Conservation (phyloP, 2,797 vertebrate species). For the Delichon dasypus region DNA sequence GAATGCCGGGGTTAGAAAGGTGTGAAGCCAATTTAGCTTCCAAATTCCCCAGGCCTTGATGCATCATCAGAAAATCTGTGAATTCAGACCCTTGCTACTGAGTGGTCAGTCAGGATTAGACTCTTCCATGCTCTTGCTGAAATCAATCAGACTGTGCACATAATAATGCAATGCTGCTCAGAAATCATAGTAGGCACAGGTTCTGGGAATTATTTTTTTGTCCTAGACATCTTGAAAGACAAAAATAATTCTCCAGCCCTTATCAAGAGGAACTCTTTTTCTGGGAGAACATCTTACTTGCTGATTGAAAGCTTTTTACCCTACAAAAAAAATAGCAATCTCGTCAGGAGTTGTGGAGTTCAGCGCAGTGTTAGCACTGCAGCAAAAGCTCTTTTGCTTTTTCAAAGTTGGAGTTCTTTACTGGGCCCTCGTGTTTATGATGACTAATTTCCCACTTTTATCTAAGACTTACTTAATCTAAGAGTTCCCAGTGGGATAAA, state of each 20-base stretch:
- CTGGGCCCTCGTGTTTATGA: conserved; percentile 28
- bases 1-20: background rate
- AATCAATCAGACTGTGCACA: background rate
- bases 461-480: conserved; percentile 37
- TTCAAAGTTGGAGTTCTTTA: conserved; percentile 24
- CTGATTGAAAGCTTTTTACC: conserved; percentile 21
- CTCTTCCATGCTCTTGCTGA: background rate
- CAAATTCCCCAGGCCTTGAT: background rate
- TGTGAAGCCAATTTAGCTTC: conserved; percentile 16
- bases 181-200: background rate
- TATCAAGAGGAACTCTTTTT: background rate
- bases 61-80: background rate
- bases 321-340: conserved; percentile 14
- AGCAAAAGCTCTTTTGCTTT: conserved; percentile 23
- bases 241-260: background rate
- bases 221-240: background rate
- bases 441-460: conserved; percentile 62
- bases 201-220: background rate
- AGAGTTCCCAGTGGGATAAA: conserved; percentile 39
- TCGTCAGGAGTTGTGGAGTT: background rate
- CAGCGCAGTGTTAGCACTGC: background rate
- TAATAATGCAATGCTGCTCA: background rate
- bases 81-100: background rate
- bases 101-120: background rate
- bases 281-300: background rate